These are phyloP conservation scores for Cheirogaleus major DNA, from an alignment of 2,797 vertebrate species.

Conservation along the genomic window DNA sequence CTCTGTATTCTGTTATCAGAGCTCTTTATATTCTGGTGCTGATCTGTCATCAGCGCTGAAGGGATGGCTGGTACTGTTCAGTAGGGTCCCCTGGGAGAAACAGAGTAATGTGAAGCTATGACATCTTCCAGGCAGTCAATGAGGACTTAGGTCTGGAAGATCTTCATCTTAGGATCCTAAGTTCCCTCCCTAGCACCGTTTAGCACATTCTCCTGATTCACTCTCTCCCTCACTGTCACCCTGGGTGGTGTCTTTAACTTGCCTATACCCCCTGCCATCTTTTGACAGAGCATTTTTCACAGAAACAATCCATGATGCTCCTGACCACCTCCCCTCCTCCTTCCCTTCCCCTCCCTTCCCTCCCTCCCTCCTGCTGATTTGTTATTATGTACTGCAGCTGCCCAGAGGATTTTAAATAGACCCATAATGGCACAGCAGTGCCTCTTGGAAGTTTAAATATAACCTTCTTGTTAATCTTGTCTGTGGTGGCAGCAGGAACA, in stretches of 20 bases:
- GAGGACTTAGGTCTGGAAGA: slow-evolving; percentile 54
- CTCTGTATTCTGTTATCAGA: slow-evolving; percentile 63
- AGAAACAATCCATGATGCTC: slow-evolving; percentile 74
- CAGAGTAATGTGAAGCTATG: slow-evolving; percentile 67
- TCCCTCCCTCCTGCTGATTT: slow-evolving; percentile 83
- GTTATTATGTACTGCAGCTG: slow-evolving; percentile 88
- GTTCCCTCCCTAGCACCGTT: neutral
- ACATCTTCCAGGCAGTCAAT: slow-evolving; percentile 59
- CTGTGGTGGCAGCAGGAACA: slow-evolving; percentile 72
- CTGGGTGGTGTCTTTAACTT: slow-evolving; percentile 52
- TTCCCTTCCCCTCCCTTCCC: slow-evolving; percentile 58
- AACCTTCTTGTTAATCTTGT: slow-evolving; percentile 86
- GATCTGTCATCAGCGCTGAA: slow-evolving; percentile 65
- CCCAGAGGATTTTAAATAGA: slow-evolving; percentile 88
- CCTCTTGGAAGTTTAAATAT: slow-evolving; percentile 89
- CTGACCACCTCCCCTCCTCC: slow-evolving; percentile 54
- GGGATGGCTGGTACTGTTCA: slow-evolving; percentile 60
- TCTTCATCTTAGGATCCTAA: slow-evolving; percentile 47
- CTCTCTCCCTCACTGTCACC: slow-evolving; percentile 36
- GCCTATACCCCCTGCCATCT: slow-evolving; percentile 66
- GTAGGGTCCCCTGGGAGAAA: slow-evolving; percentile 43
- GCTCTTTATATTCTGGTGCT: slow-evolving; percentile 61
- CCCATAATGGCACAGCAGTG: slow-evolving; percentile 85
- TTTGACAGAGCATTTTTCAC: slow-evolving; percentile 75
- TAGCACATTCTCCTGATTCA: neutral